phyloP scores from a whole-genome alignment of 2,888 invertebrate species.

The Athalia rosae region DNA sequence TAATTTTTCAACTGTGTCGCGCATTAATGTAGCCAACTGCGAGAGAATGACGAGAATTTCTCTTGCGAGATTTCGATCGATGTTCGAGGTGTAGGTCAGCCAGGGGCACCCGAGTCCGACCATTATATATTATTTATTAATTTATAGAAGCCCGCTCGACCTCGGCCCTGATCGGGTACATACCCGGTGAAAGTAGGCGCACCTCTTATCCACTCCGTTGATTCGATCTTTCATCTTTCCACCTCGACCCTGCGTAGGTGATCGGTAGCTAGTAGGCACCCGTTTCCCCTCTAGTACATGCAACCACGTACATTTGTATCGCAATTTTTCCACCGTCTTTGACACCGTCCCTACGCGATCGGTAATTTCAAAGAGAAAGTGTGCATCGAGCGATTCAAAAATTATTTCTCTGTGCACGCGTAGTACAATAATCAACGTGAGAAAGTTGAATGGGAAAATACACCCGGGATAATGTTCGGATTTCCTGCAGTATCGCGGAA shows the following conservation, averaged over 20 bases:
- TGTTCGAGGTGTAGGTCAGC: conserved; percentile 10
- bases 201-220: conserved; percentile 6
- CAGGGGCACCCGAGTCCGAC: neutral
- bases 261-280: neutral
- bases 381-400: no score
- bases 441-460: no score
- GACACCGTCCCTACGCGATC: no score
- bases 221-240: conserved; percentile 14
- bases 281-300: no score
- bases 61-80: neutral
- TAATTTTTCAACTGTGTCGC: no score
- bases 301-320: no score
- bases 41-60: conserved; percentile 19
- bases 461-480: no score
- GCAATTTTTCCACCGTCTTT: no score
- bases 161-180: neutral
- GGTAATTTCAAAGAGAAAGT: no score
- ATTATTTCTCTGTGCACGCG: no score
- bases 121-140: conserved; percentile 28
- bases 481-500: no score
- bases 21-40: neutral
- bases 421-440: no score
- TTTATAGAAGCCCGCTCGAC: conserved; percentile 16
- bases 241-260: conserved; percentile 15
- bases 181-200: conserved; percentile 26